Percentiles rank a stretch among this genome's conserved stretches.
Conservation (phyloP, 2,113 vertebrate genomes). For the Danionella cerebrum region DNA sequence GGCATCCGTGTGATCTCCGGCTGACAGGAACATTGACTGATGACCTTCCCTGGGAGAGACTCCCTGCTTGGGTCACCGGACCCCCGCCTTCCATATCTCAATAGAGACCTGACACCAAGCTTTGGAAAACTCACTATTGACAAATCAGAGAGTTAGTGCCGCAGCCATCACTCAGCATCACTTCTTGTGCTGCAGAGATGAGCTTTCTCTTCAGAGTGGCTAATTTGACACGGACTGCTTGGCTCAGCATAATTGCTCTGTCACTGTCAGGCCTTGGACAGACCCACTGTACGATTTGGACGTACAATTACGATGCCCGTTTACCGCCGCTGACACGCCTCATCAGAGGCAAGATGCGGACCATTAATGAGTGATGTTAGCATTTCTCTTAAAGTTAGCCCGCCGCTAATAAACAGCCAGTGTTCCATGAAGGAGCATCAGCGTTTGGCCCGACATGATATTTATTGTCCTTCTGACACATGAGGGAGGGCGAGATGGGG, state of each 20-base stretch:
- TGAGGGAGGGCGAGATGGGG: slow-evolving; percentile 54
- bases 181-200: slow-evolving; percentile 56
- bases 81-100: slow-evolving; percentile 79
- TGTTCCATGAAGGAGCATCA: slow-evolving; percentile 99
- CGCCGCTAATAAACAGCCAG: slow-evolving; percentile 99
- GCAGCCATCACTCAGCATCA: slow-evolving; percentile 90
- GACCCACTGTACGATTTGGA: slow-evolving; percentile 90
- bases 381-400: slow-evolving; percentile 99
- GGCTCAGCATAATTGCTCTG: slow-evolving; percentile 99
- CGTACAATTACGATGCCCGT: slow-evolving; percentile 94
- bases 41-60: slow-evolving; percentile 85
- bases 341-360: slow-evolving; percentile 97
- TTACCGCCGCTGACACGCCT: slow-evolving; percentile 96
- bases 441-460: slow-evolving; percentile 93
- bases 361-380: slow-evolving; percentile 99
- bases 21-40: slow-evolving; percentile 94
- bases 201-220: slow-evolving; percentile 55
- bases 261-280: slow-evolving; percentile 88
- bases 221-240: slow-evolving; percentile 99
- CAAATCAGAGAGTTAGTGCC: slow-evolving; percentile 82
- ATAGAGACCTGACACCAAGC: slow-evolving; percentile 82
- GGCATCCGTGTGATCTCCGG: slow-evolving; percentile 79
- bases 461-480: slow-evolving; percentile 89
- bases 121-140: slow-evolving; percentile 86
- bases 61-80: slow-evolving; percentile 76